Conservation (phyloP, 2,888 invertebrate species). For the Pycnomerus fuliginosus region DNA sequence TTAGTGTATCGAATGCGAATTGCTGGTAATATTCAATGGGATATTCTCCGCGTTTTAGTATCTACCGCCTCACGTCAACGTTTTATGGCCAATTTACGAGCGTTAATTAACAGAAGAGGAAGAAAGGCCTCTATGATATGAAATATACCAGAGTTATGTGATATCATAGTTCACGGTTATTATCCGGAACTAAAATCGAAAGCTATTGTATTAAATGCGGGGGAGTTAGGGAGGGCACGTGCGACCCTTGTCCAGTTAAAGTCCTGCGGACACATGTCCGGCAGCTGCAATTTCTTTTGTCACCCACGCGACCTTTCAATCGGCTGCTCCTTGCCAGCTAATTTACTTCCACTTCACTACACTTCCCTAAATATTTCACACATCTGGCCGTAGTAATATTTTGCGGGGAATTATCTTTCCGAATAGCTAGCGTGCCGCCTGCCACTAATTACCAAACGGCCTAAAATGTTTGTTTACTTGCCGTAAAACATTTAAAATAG, state of each 20-base stretch:
- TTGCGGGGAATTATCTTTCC: conserved; percentile 32
- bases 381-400: conserved; percentile 44
- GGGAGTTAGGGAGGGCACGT: conserved; percentile 46
- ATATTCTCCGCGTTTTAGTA: conserved; percentile 45
- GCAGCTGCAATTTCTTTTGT: conserved; percentile 50
- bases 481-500: conserved; percentile 20
- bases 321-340: conserved; percentile 42
- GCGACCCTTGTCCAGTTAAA: conserved; percentile 46
- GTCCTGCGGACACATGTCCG: conserved; percentile 43
- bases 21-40: conserved; percentile 45
- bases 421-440: conserved; percentile 25
- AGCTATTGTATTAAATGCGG: conserved; percentile 45
- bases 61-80: conserved; percentile 42
- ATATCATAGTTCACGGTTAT: conserved; percentile 39
- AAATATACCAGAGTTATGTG: conserved; percentile 15
- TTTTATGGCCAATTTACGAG: conserved; percentile 50
- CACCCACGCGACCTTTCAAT: conserved; percentile 49
- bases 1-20: conserved; percentile 34
- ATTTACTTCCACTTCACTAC: conserved; percentile 47
- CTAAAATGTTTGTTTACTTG: conserved; percentile 23
- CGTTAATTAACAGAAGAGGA: conserved; percentile 45
- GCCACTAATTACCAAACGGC: conserved; percentile 21
- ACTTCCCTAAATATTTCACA: conserved; percentile 46
- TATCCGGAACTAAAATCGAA: conserved; percentile 53
- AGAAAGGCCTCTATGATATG: conserved; percentile 34